These are phyloP conservation scores for Chaunax sp. DNA, from an alignment of 2,797 vertebrate species.

Conservation along the genomic window DNA sequence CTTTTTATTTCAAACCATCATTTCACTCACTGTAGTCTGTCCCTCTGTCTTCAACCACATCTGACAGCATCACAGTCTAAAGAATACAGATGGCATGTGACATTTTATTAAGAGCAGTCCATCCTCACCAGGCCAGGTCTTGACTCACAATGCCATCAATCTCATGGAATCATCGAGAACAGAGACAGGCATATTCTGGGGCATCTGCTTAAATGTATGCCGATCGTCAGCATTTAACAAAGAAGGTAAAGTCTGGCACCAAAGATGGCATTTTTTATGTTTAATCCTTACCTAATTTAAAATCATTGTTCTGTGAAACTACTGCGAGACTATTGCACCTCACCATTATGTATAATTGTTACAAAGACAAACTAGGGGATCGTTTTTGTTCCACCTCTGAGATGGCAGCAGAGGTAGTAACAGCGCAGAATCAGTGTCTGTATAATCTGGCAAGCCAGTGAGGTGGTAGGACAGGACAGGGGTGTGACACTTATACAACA, in stretches of 20 bases:
- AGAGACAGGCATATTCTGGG: conserved; percentile 7
- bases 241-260: neutral
- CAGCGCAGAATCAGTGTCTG: too few relatives aligned
- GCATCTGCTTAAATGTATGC: too few relatives aligned
- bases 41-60: conserved; percentile 2
- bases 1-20: neutral
- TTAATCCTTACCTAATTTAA: neutral
- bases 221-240: conserved; percentile 5
- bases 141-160: conserved; percentile 22
- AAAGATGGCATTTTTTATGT: neutral
- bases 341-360: too few relatives aligned
- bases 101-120: conserved; percentile 50
- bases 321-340: too few relatives aligned
- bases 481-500: too few relatives aligned
- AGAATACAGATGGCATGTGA: conserved; percentile 29
- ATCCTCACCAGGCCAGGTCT: conserved; percentile 38
- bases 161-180: neutral
- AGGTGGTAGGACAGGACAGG: too few relatives aligned
- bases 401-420: too few relatives aligned
- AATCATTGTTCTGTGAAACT: neutral
- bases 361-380: too few relatives aligned
- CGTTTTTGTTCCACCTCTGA: too few relatives aligned
- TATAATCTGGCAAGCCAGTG: too few relatives aligned
- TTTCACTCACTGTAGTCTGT: neutral
- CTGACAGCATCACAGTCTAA: conserved; percentile 16